Conservation (phyloP, 2,888 invertebrate genomes). For the Thera britannica region DNA sequence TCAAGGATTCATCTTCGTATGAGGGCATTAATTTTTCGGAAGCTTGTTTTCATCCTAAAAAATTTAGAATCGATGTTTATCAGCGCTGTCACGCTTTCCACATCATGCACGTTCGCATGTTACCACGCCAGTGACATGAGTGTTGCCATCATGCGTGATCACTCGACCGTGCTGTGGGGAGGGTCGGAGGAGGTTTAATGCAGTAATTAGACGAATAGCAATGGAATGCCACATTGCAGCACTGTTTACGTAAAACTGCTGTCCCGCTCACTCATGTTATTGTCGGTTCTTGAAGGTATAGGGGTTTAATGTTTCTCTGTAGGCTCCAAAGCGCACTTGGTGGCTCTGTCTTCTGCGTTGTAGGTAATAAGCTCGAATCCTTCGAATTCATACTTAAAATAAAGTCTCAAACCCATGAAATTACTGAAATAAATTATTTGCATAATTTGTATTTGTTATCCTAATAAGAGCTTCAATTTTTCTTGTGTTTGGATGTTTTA, state of each 20-base stretch:
- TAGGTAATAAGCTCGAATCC: too few species aligned
- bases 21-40: too few species aligned
- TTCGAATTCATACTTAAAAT: too few species aligned
- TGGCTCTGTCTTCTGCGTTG: neutral
- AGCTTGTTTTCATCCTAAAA: neutral
- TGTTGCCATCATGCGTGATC: conserved; percentile 18
- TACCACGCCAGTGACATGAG: conserved; percentile 12
- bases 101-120: conserved; percentile 5
- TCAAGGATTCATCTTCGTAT: too few species aligned
- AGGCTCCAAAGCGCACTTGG: neutral
- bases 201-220: conserved; percentile 29
- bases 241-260: conserved; percentile 1
- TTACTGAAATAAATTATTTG: too few species aligned
- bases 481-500: too few species aligned
- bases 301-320: neutral
- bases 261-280: conserved; percentile 9
- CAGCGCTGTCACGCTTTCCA: neutral
- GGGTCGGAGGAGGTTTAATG: conserved; percentile 23
- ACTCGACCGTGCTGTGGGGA: conserved; percentile 27
- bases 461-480: too few species aligned
- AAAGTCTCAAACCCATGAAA: too few species aligned
- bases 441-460: too few species aligned
- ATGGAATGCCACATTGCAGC: conserved; percentile 23
- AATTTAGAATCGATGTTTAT: neutral
- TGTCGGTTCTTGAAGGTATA: neutral